Conservation (phyloP, 2,113 vertebrate genomes). For the Pituophis catenifer region DNA sequence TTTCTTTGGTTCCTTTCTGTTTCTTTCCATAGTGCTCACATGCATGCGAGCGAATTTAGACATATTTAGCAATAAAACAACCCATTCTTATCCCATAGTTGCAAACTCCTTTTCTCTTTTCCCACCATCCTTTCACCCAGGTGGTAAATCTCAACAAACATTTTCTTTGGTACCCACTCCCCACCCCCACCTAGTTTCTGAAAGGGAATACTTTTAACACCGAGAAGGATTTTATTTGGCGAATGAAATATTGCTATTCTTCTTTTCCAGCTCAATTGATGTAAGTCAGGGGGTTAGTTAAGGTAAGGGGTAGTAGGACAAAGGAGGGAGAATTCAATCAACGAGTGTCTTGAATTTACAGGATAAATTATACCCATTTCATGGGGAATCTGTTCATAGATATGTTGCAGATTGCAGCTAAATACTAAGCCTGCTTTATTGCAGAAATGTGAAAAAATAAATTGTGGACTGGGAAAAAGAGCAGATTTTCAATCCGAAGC, state of each 20-base stretch:
- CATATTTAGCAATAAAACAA: background rate
- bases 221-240: background rate
- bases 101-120: background rate
- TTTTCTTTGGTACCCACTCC: background rate
- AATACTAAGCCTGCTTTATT: background rate
- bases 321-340: background rate
- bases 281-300: background rate
- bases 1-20: background rate
- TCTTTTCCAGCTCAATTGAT: background rate
- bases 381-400: background rate
- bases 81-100: background rate
- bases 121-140: background rate
- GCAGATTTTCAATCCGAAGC: background rate
- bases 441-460: background rate
- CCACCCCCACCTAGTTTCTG: background rate
- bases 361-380: background rate
- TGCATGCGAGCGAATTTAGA: background rate
- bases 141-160: background rate
- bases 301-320: background rate
- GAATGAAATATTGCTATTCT: background rate
- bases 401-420: background rate
- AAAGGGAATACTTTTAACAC: background rate
- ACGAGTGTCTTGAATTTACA: background rate
- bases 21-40: background rate
- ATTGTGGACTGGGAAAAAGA: background rate